A percentile compares a stretch with the other conserved stretches of the same genome.
These are phyloP conservation scores for Pangasius mekongensis DNA, from an alignment of 2,797 vertebrate genomes.

Conservation along the genomic window DNA sequence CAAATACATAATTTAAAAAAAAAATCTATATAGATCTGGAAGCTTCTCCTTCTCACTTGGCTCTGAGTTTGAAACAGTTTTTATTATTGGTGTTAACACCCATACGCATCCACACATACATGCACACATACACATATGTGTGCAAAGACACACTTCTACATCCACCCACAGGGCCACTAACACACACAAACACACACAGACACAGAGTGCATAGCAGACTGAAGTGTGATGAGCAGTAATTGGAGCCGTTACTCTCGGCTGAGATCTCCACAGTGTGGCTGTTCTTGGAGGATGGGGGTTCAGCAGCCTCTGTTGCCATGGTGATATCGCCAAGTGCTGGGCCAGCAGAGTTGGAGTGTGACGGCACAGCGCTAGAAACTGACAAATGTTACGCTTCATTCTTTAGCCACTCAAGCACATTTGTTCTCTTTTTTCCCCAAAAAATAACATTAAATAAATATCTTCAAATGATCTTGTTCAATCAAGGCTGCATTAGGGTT, in stretches of 20 bases:
- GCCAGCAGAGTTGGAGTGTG: constrained; percentile 55
- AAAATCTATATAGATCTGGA: constrained; percentile 65
- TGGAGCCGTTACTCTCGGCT: constrained; percentile 57
- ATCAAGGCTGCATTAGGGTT: constrained; percentile 8
- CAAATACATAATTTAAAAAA: constrained; percentile 36
- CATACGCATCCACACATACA: constrained; percentile 21
- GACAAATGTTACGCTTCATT: constrained; percentile 7
- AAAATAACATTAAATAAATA: constrained; percentile 41
- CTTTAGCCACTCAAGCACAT: constrained; percentile 26
- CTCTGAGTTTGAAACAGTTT: constrained; percentile 56
- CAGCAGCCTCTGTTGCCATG: constrained; percentile 69
- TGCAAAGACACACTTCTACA: constrained; percentile 13
- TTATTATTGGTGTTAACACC: constrained; percentile 45
- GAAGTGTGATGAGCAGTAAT: constrained; percentile 63
- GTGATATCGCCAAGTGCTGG: constrained; percentile 65
- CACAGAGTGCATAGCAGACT: constrained; percentile 56
- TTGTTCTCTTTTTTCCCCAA: constrained; percentile 37
- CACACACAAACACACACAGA: constrained; percentile 25
- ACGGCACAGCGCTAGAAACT: constrained; percentile 31
- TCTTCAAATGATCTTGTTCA: constrained; percentile 51
- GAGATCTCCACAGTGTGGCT: constrained; percentile 57
- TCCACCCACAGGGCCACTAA: constrained; percentile 47
- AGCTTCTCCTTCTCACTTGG: constrained; percentile 60
- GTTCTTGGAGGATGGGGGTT: constrained; percentile 58
- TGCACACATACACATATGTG: constrained; percentile 7